Evolutionary conservation across 2,888 invertebrate genomes (phyloP).

Genomic region (Drosophila prolongata): DNA sequence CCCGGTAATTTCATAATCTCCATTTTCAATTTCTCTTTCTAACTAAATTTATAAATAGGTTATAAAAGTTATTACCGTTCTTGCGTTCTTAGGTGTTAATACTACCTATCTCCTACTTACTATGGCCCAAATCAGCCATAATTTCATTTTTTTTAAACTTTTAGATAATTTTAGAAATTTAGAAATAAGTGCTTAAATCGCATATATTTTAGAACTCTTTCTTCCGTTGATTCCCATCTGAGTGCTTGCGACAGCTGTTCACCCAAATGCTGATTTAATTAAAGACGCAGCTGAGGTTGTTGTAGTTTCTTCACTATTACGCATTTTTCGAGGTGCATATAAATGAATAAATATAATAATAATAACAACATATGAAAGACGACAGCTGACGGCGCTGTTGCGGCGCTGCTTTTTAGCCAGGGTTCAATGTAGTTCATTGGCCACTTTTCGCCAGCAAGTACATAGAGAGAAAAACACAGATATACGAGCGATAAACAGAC

Average conservation of each 20-base stretch:
- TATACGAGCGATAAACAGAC: slow-evolving; percentile 41
- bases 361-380: slow-evolving; percentile 61
- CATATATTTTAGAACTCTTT: slow-evolving; percentile 7
- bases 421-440: slow-evolving; percentile 81
- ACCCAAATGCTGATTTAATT: neutral
- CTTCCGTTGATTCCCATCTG: neutral
- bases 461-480: slow-evolving; percentile 36
- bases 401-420: slow-evolving; percentile 56
- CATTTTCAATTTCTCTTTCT: neutral
- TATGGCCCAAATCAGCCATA: too few species aligned
- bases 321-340: slow-evolving; percentile 41
- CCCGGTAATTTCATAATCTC: too few species aligned
- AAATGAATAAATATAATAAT: slow-evolving; percentile 5
- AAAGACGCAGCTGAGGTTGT: slow-evolving; percentile 7
- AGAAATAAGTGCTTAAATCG: neutral
- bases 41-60: too few species aligned
- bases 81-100: too few species aligned
- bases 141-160: neutral
- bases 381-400: slow-evolving; percentile 58
- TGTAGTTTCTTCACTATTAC: slow-evolving; percentile 27
- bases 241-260: slow-evolving; percentile 12
- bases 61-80: too few species aligned
- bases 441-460: slow-evolving; percentile 74
- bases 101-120: too few species aligned
- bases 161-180: neutral